These are phyloP conservation scores for Euura saliciscinereae DNA, from an alignment of 1,140 invertebrate species.

Conservation along the genomic window DNA sequence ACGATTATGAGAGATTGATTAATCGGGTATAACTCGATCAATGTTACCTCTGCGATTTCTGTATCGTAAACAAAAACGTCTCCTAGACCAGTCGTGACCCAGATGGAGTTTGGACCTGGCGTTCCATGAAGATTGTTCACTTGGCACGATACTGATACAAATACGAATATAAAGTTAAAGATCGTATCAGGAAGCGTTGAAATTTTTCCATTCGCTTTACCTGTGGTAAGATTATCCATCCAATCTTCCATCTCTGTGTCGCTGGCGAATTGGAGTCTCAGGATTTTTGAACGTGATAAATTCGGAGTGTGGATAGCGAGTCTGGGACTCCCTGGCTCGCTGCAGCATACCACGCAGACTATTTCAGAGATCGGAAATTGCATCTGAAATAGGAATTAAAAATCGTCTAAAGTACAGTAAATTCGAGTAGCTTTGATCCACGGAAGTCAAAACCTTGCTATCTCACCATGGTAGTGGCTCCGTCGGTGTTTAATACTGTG, in stretches of 20 bases:
- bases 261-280: conserved; percentile 76
- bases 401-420: conserved; percentile 18
- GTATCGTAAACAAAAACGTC: conserved; percentile 84
- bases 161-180: background rate
- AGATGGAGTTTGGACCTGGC: conserved; percentile 74
- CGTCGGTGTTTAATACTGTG: conserved; percentile 77
- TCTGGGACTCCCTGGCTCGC: conserved; percentile 77
- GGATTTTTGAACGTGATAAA: conserved; percentile 58
- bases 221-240: conserved; percentile 76
- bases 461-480: conserved; percentile 72
- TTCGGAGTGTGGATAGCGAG: conserved; percentile 74
- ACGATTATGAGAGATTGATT: background rate
- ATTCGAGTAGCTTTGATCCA: conserved; percentile 10
- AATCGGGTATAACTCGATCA: conserved; percentile 11
- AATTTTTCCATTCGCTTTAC: conserved; percentile 46
- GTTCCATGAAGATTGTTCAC: conserved; percentile 71
- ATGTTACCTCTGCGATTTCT: conserved; percentile 54
- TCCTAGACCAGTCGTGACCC: conserved; percentile 78
- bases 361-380: conserved; percentile 74
- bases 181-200: background rate
- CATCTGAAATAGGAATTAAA: conserved; percentile 53
- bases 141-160: conserved; percentile 67
- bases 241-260: conserved; percentile 88
- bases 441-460: conserved; percentile 30
- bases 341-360: conserved; percentile 74